Conservation (phyloP, 1,140 invertebrate species). For the Bombus terrestris region DNA sequence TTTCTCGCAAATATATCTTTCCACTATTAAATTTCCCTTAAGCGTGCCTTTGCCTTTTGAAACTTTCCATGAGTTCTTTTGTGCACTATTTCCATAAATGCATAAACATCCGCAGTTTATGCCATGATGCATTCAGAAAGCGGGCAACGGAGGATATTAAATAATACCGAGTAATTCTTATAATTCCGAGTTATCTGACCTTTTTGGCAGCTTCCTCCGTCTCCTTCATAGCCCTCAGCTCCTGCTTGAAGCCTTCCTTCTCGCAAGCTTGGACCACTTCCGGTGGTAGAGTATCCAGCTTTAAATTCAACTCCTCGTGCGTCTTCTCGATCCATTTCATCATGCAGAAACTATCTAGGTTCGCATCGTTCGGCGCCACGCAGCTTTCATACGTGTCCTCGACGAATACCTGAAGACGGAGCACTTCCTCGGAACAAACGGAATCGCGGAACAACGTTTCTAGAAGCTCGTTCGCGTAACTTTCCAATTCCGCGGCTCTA, state of each 20-base stretch:
- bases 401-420: conserved; percentile 85
- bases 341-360: conserved; percentile 83
- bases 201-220: conserved; percentile 85
- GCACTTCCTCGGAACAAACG: conserved; percentile 83
- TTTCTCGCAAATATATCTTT: not conserved
- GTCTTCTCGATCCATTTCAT: conserved; percentile 85
- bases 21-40: no score
- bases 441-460: conserved; percentile 80
- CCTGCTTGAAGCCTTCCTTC: conserved; percentile 84
- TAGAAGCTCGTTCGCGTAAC: conserved; percentile 79
- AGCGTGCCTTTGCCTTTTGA: no score
- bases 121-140: not conserved
- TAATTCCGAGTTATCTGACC: conserved; percentile 70
- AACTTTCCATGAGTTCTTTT: no score
- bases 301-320: conserved; percentile 84
- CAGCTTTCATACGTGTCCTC: conserved; percentile 87
- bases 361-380: conserved; percentile 83
- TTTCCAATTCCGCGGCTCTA: conserved; percentile 78
- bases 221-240: conserved; percentile 83
- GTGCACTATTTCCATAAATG: not conserved
- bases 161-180: not conserved
- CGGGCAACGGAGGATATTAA: no score
- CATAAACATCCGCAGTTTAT: not conserved
- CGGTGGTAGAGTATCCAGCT: conserved; percentile 84
- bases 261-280: conserved; percentile 84